A percentile compares a stretch with the other conserved stretches of the same genome.
Evolutionary conservation across 2,888 invertebrate species (phyloP).

Genomic region (Idaea straminata): DNA sequence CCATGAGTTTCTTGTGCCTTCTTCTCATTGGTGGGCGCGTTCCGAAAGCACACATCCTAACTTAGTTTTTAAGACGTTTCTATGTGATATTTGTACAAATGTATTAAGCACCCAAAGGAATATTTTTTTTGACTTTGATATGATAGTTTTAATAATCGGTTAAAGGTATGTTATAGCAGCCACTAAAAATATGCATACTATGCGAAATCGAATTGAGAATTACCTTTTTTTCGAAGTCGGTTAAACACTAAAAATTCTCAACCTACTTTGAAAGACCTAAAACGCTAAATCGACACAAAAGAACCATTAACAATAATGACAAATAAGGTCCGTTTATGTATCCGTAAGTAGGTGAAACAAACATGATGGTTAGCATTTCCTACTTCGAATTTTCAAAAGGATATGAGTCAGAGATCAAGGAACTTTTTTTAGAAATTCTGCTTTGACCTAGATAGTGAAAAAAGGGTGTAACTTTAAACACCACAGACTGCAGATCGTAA

Average conservation of each 20-base stretch:
- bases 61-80: too few species aligned
- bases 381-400: background rate
- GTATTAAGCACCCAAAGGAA: too few species aligned
- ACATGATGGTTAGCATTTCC: background rate
- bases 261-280: background rate
- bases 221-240: background rate
- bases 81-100: too few species aligned
- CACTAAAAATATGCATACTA: too few species aligned
- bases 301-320: background rate
- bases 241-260: background rate
- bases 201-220: too few species aligned
- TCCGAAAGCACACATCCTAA: too few species aligned
- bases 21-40: too few species aligned
- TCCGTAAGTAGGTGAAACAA: conserved; percentile 1
- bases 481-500: background rate
- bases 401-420: background rate
- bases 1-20: too few species aligned
- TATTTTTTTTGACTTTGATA: too few species aligned
- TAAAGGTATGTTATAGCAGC: too few species aligned
- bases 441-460: background rate
- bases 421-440: background rate
- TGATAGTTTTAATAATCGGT: too few species aligned
- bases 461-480: background rate
- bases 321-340: background rate
- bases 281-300: background rate